Conservation (phyloP, 2,113 vertebrate species). For the Ornithorhynchus anatinus region DNA sequence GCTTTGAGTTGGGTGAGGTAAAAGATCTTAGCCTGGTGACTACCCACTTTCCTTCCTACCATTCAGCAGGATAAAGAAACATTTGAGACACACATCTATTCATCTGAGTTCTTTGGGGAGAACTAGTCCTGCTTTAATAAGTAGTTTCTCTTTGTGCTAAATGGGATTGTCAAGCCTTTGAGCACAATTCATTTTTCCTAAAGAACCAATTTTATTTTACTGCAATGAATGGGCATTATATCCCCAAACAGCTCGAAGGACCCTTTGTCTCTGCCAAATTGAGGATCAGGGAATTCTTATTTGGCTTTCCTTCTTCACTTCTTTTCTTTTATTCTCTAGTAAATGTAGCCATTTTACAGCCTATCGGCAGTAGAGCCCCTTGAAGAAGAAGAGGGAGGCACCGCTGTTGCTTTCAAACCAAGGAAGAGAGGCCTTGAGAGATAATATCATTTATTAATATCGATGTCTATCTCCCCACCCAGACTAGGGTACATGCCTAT, state of each 20-base stretch:
- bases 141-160: slow-evolving; percentile 47
- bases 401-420: slow-evolving; percentile 30
- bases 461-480: no score
- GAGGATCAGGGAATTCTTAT: slow-evolving; percentile 20
- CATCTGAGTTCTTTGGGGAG: slow-evolving; percentile 31
- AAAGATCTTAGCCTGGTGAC: neutral
- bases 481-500: no score
- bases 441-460: neutral
- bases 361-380: slow-evolving; percentile 19
- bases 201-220: slow-evolving; percentile 53
- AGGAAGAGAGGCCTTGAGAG: slow-evolving; percentile 36
- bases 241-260: slow-evolving; percentile 18
- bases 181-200: slow-evolving; percentile 53
- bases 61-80: neutral
- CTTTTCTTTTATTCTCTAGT: slow-evolving; percentile 23
- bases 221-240: slow-evolving; percentile 48
- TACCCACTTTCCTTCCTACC: neutral
- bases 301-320: neutral
- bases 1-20: neutral
- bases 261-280: slow-evolving; percentile 39
- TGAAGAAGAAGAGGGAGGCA: slow-evolving; percentile 22
- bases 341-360: slow-evolving; percentile 45
- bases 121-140: slow-evolving; percentile 21
- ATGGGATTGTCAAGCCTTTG: slow-evolving; percentile 46
- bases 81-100: slow-evolving; percentile 34